A percentile compares a stretch with the other conserved stretches of the same genome.
phyloP scores from a whole-genome alignment of 2,888 invertebrate species.

The Drosophila parthenogenetica region DNA sequence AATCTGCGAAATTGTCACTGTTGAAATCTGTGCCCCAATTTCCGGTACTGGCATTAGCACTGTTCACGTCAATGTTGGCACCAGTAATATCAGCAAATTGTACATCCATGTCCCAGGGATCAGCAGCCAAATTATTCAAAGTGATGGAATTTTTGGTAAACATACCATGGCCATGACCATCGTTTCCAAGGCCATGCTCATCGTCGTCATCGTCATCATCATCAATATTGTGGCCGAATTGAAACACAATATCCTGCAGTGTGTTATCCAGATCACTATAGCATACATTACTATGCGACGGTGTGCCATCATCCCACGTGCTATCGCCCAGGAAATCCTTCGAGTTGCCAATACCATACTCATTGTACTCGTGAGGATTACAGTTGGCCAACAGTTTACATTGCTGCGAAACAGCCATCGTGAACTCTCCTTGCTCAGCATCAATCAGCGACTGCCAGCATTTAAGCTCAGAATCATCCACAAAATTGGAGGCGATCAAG shows the following conservation, averaged over 20 bases:
- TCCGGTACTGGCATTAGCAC: constrained; percentile 53
- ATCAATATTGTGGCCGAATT: constrained; percentile 70
- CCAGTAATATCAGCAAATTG: constrained; percentile 75
- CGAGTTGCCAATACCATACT: constrained; percentile 72
- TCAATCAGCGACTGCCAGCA: constrained; percentile 85
- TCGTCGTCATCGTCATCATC: constrained; percentile 79
- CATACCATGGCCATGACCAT: constrained; percentile 64
- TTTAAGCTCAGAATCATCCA: constrained; percentile 86
- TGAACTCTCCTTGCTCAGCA: constrained; percentile 81
- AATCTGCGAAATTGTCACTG: constrained; percentile 84
- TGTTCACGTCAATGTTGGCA: constrained; percentile 47
- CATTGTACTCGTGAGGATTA: constrained; percentile 82
- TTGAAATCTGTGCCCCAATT: constrained; percentile 80
- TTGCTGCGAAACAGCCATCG: constrained; percentile 80
- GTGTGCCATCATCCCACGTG: constrained; percentile 49
- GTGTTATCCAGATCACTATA: constrained; percentile 62
- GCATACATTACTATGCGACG: constrained; percentile 59
- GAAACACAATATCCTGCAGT: constrained; percentile 75
- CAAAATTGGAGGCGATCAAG: constrained; percentile 86
- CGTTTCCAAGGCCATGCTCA: constrained; percentile 53
- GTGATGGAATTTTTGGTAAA: constrained; percentile 66
- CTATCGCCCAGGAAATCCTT: constrained; percentile 73
- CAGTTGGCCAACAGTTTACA: constrained; percentile 83
- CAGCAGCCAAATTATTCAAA: constrained; percentile 60
- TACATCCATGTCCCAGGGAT: constrained; percentile 82